Conservation (phyloP, 1,140 invertebrate genomes). For the Nephotettix cincticeps region DNA sequence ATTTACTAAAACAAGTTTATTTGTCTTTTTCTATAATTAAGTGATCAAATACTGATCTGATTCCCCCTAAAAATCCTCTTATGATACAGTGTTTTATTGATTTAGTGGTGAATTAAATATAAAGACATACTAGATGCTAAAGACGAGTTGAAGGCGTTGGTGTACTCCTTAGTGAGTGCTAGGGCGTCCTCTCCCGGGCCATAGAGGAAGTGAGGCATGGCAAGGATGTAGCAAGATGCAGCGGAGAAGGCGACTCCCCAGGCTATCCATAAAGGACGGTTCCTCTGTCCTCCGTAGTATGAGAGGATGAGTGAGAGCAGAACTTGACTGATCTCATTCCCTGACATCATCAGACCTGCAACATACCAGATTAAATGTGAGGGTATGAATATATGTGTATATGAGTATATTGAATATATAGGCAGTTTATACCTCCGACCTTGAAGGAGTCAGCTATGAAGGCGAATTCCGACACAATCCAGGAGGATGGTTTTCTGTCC, state of each 20-base stretch:
- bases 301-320: conserved; percentile 58
- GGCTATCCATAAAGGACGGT: conserved; percentile 64
- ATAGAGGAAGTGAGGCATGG: conserved; percentile 66
- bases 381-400: no score
- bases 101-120: not conserved
- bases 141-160: conserved; percentile 20
- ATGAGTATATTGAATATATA: no score
- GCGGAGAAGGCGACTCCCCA: conserved; percentile 61
- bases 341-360: conserved; percentile 65
- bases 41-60: no score
- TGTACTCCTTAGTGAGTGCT: conserved; percentile 49
- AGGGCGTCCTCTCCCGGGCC: conserved; percentile 58
- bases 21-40: no score
- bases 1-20: no score
- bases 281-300: conserved; percentile 59
- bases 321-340: conserved; percentile 71
- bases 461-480: no score
- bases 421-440: no score
- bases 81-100: no score
- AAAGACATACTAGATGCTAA: not conserved
- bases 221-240: conserved; percentile 62
- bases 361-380: conserved; percentile 23
- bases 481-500: no score
- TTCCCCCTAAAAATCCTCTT: no score
- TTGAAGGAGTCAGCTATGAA: no score